These are phyloP conservation scores for Drosophila seclusa DNA, from an alignment of 2,888 invertebrate genomes.

Conservation along the genomic window DNA sequence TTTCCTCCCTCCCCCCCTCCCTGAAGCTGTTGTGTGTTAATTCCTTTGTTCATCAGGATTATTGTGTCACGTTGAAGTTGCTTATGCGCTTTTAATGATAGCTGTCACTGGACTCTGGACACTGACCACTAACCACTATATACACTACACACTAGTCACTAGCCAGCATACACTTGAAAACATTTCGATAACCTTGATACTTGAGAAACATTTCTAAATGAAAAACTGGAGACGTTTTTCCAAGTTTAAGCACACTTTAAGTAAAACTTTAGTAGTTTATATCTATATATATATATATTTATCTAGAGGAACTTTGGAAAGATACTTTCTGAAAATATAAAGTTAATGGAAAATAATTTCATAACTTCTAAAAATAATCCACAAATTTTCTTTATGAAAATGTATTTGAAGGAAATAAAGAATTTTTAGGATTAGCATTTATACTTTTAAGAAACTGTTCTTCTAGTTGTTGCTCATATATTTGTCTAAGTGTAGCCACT, in stretches of 20 bases:
- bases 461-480: neutral
- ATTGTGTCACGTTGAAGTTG: conserved; percentile 78
- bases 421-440: too few species aligned
- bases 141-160: conserved; percentile 1
- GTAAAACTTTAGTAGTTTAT: too few species aligned
- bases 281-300: too few species aligned
- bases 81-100: conserved; percentile 80
- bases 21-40: conserved; percentile 54
- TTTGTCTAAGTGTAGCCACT: neutral
- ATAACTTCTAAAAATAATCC: neutral
- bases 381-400: neutral
- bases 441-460: too few species aligned
- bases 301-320: fast-evolving
- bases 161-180: neutral
- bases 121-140: conserved; percentile 13
- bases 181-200: neutral
- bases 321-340: fast-evolving
- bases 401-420: too few species aligned
- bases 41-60: conserved; percentile 78
- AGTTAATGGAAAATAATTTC: neutral
- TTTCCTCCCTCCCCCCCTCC: neutral
- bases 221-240: neutral
- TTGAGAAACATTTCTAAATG: neutral
- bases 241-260: too few species aligned
- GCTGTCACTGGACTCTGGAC: conserved; percentile 54